phyloP scores from a whole-genome alignment of 1,140 invertebrate species.

The Magallana ariakensis region DNA sequence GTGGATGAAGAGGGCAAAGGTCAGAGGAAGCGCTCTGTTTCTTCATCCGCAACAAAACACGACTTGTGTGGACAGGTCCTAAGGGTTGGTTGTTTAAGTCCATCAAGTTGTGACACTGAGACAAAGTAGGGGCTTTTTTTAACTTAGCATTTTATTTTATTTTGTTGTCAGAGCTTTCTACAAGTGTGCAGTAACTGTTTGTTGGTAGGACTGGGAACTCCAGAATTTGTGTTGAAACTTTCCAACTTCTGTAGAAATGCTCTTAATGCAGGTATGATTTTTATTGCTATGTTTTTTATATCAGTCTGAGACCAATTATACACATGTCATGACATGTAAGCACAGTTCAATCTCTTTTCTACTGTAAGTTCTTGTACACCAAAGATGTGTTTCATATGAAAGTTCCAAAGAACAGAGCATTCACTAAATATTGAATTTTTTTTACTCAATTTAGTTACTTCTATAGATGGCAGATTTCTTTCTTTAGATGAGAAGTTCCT shows the following conservation, averaged over 20 bases:
- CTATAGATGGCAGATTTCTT: slow-evolving; percentile 35
- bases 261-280: slow-evolving; percentile 42
- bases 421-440: too few species aligned
- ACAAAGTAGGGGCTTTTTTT: too few species aligned
- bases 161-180: background rate
- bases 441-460: background rate
- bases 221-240: slow-evolving; percentile 55
- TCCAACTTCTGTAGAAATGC: slow-evolving; percentile 52
- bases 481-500: too few species aligned
- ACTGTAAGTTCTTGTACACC: too few species aligned
- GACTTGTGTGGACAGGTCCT: background rate
- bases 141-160: too few species aligned
- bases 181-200: slow-evolving; percentile 58
- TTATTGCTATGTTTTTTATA: too few species aligned
- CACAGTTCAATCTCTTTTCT: too few species aligned
- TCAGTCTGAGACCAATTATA: too few species aligned
- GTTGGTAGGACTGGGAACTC: slow-evolving; percentile 61
- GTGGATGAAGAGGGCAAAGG: background rate
- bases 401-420: too few species aligned
- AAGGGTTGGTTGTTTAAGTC: slow-evolving; percentile 40
- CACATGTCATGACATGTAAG: too few species aligned
- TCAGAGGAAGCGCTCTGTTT: background rate
- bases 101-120: slow-evolving; percentile 21
- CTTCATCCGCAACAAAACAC: background rate
- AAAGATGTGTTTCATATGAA: too few species aligned